phyloP scores from a whole-genome alignment of 1,140 invertebrate species.

The Sycophila sp. region DNA sequence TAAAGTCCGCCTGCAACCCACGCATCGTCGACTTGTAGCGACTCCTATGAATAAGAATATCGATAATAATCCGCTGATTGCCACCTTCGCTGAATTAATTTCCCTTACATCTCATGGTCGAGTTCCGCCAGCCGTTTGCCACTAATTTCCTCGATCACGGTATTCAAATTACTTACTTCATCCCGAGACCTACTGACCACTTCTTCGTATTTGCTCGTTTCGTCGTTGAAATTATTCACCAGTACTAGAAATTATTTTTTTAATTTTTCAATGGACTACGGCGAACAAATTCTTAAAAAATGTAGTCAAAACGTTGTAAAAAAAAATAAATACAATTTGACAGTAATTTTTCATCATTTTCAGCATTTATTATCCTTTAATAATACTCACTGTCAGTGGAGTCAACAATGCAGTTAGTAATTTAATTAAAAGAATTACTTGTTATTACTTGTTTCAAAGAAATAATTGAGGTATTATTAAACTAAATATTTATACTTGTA shows the following conservation, averaged over 20 bases:
- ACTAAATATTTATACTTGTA: too few relatives aligned
- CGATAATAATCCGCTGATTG: neutral
- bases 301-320: too few relatives aligned
- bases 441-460: too few relatives aligned
- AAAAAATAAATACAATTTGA: too few relatives aligned
- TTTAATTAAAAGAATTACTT: too few relatives aligned
- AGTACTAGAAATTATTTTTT: conserved; percentile 12
- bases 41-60: conserved; percentile 10
- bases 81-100: neutral
- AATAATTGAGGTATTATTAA: too few relatives aligned
- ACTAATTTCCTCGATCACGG: conserved; percentile 1
- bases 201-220: neutral
- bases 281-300: too few relatives aligned
- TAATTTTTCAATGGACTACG: too few relatives aligned
- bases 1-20: neutral
- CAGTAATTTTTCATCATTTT: too few relatives aligned
- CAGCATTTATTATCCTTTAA: too few relatives aligned
- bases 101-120: conserved; percentile 18
- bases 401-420: too few relatives aligned
- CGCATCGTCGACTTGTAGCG: conserved; percentile 1
- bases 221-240: neutral
- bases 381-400: too few relatives aligned
- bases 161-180: conserved; percentile 9
- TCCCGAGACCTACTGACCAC: neutral
- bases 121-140: neutral